Conservation (phyloP, 1,140 invertebrate genomes). For the Centruroides sculpturatus region DNA sequence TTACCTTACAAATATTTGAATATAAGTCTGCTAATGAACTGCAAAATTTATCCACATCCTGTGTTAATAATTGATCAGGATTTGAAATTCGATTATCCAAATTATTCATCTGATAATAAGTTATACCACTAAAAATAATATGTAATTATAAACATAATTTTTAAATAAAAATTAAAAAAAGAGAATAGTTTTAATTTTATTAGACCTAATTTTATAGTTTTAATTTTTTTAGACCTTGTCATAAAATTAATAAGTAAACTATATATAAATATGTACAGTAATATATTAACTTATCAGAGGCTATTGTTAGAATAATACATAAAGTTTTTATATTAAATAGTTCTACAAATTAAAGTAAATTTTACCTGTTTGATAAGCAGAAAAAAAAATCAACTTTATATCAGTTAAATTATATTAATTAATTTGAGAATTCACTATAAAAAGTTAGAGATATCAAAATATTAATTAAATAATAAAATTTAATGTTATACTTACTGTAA, state of each 20-base stretch:
- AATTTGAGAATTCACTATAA: too few species aligned
- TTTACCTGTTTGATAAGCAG: too few species aligned
- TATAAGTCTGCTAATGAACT: conserved; percentile 88
- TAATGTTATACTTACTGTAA: conserved; percentile 53
- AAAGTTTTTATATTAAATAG: too few species aligned
- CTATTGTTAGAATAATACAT: too few species aligned
- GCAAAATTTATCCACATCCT: conserved; percentile 95
- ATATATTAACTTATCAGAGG: too few species aligned
- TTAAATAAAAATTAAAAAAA: conserved; percentile 28
- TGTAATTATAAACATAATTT: conserved; percentile 42
- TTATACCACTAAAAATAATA: conserved; percentile 72
- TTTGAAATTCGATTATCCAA: conserved; percentile 88
- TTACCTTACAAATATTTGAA: conserved; percentile 84
- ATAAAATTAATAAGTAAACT: too few species aligned
- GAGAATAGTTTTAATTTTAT: background rate
- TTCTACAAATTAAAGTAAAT: too few species aligned
- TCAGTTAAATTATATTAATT: too few species aligned
- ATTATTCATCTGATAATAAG: conserved; percentile 94
- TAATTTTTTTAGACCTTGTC: too few species aligned
- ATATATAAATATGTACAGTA: too few species aligned
- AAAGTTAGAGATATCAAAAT: background rate
- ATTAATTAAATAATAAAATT: conserved; percentile 1
- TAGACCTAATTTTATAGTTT: too few species aligned
- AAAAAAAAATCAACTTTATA: too few species aligned
- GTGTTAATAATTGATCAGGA: conserved; percentile 89